A percentile compares a stretch with the other conserved stretches of the same genome.
Conservation (phyloP, 2,888 invertebrate genomes). For the Chrysotoxum bicinctum region DNA sequence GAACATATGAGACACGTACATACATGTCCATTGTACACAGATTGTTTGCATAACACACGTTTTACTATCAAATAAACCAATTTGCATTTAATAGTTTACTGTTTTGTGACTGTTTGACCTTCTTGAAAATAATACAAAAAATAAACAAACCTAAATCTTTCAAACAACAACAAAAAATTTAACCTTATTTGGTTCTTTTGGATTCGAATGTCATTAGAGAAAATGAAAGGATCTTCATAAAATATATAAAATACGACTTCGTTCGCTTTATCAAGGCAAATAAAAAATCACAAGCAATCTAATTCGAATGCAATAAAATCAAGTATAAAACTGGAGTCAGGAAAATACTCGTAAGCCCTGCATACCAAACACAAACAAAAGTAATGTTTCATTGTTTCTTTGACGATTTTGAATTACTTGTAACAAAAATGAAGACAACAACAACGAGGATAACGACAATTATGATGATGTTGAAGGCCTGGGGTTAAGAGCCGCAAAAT, state of each 20-base stretch:
- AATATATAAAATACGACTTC: slow-evolving; percentile 7
- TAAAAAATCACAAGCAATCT: slow-evolving; percentile 24
- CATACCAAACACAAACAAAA: slow-evolving; percentile 6
- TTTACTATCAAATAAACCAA: background rate
- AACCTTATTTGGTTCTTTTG: slow-evolving; percentile 22
- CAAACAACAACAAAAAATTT: slow-evolving; percentile 36
- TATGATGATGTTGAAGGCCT: background rate
- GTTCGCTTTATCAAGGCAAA: slow-evolving; percentile 3
- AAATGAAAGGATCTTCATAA: slow-evolving; percentile 30
- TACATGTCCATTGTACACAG: background rate
- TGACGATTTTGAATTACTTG: slow-evolving; percentile 27
- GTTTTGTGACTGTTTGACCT: slow-evolving; percentile 8
- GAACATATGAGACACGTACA: background rate
- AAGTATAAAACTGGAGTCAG: background rate
- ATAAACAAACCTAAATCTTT: slow-evolving; percentile 40
- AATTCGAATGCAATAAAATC: slow-evolving; percentile 56
- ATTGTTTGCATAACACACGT: slow-evolving; percentile 1
- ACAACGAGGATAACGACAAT: background rate
- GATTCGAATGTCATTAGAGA: background rate
- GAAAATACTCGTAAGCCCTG: slow-evolving; percentile 15
- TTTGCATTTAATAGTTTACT: background rate
- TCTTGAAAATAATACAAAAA: slow-evolving; percentile 15
- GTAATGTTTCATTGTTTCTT: slow-evolving; percentile 31
- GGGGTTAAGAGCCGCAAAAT: background rate
- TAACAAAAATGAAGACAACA: slow-evolving; percentile 13